A percentile compares a stretch with the other conserved stretches of the same genome.
Evolutionary conservation across 2,113 vertebrate species (phyloP).

Genomic region (Tretioscincus oriximinensis): DNA sequence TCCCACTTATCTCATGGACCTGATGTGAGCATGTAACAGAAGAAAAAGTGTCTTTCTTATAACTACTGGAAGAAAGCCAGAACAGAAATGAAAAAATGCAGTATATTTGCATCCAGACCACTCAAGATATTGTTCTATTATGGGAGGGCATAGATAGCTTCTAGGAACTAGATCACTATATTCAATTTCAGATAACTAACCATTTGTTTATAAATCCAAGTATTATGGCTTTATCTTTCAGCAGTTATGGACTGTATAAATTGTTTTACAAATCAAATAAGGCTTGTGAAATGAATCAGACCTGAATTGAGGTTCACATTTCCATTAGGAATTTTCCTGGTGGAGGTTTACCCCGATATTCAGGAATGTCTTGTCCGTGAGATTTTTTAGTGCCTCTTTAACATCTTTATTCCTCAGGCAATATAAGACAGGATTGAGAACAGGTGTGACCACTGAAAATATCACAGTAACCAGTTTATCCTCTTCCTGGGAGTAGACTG

Average conservation of each 20-base stretch:
- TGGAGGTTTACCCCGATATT: not conserved
- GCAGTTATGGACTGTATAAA: not conserved
- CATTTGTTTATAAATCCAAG: not conserved
- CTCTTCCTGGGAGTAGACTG: not conserved
- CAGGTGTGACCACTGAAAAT: constrained; percentile 1
- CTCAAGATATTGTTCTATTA: no score
- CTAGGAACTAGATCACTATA: no score
- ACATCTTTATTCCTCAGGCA: constrained; percentile 5
- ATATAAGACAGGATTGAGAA: constrained; percentile 14
- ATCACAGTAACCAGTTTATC: not conserved
- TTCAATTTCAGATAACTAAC: no score
- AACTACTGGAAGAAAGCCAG: no score
- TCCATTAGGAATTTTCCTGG: no score
- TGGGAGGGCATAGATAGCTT: no score
- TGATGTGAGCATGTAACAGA: no score
- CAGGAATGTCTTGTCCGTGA: not conserved
- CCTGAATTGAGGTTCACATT: no score
- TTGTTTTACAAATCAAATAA: not conserved
- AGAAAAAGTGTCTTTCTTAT: no score
- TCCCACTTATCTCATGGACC: no score
- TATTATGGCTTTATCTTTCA: not conserved
- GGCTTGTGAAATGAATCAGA: not conserved
- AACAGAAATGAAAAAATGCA: no score
- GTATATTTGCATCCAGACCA: no score
- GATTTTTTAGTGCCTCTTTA: not conserved